Evolutionary conservation across 2,113 vertebrate genomes (phyloP), one percentile per base, ranked within the genome.

Genomic region (Rhabdomys dilectus): DNA sequence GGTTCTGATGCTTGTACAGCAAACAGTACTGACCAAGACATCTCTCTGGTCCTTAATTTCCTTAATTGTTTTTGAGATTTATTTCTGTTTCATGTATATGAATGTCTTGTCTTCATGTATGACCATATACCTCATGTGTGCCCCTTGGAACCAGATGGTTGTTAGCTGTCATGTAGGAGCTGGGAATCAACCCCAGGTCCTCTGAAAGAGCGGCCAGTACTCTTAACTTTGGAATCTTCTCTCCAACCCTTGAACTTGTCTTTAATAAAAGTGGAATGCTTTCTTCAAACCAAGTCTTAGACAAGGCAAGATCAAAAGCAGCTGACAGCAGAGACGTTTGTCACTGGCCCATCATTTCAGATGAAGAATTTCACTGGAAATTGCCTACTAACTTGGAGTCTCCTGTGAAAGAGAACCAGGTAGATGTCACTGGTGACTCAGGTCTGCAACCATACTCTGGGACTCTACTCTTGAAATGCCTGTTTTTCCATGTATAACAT

Each of bases 381-480:
- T 8, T 19, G 19, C 56, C n/a, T 16, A 51, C 39, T 22, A 0
- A 4, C 10, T 26, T 3, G 5, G 88, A 42, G 10, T 42, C 36
- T 51, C 45, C 15, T 0, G 29, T 4, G 36, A 12, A 36, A 19
- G 13, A 9, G 26, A 48, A 48, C 4, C 15, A 39, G 11, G 51
- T 42, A 4, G n/a, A 8, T 2, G 8, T 26, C 17, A 0, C 6
- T 12, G 16, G 0, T 7, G 60, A 39, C 66, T 39, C 5, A 26
- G 42, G 48, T 56, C 45, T 36, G 12, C 45, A 39, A 39, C n/a
- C 16, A 11, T 21, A 36, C 8, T 17, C 11, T 4, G 26, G 21
- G 58, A 11, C 29, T 6, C 15, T 21, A 36, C 11, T 53, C 48
- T n/a, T 51, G 26, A 3, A 42, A 56, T 31, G 68, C 19, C 45